Base-by-base conservation (phyloP, 2,113 vertebrate genomes). In the Colossoma macropomum region DNA sequence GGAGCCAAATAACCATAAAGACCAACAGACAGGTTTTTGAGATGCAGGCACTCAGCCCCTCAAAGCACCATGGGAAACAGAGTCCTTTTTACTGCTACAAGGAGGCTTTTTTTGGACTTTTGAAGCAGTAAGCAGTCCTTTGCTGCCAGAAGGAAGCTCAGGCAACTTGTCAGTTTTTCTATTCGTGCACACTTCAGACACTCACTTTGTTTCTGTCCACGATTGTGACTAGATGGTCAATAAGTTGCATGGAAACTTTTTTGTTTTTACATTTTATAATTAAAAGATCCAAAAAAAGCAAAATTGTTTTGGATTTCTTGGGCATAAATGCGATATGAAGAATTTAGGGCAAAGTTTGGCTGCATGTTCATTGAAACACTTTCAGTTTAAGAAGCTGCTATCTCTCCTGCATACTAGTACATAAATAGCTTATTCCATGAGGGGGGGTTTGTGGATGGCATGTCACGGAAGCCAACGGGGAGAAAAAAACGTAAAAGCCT, bases 1-100 rank as follows among this genome's bases (percentile, higher is more conserved):
- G 95, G 96, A 48, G 89, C 91, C 9, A 93, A 95, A 84, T 97
- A 89, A 96, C 28, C 23, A 3, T 7, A 23, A 34, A 78, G 74
- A 66, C 41, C 17, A 73, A 54, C 52, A 50, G 62, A 75, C 30
- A 52, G 45, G 38, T 70, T 63, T 68, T 65, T 60, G 17, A 34
- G 28, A 28, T 10, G 65, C 32, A 54, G 66, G 30, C 68, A 56
- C 54, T 56, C 54, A 60, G 30, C 27, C 70, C 38, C 63, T 9
- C 72, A 12, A 66, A 76, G 38, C 63, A 48, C 66, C 77, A 83
- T 73, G 65, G 75, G 59, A 80, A 63, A n/a, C 30, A 56, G 10
- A 27, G 66, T 59, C 0, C 60, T 38, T 76, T 79, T 78, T 52
- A 71, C 60, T 69, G 60, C 25, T 74, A 30, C 32, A 59, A 66